These are phyloP conservation scores for Pyralis farinalis DNA, from an alignment of 2,888 invertebrate species.

Conservation along the genomic window DNA sequence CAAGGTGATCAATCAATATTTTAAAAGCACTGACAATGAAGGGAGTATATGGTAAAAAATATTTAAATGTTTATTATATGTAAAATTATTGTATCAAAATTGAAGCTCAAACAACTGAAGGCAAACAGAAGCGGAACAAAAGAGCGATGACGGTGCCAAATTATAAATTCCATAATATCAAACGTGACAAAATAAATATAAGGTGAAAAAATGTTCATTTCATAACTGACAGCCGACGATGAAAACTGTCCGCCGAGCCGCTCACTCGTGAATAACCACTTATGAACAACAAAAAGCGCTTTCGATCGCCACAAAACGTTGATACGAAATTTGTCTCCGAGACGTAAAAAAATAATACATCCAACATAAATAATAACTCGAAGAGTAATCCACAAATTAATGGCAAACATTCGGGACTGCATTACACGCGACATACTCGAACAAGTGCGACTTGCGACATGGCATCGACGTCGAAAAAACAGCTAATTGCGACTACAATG, in stretches of 20 bases:
- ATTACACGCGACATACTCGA: slow-evolving; percentile 66
- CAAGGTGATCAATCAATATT: too few relatives aligned
- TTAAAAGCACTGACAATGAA: too few relatives aligned
- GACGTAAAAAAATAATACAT: slow-evolving; percentile 23
- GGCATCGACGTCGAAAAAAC: slow-evolving; percentile 50
- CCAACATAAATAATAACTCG: slow-evolving; percentile 41
- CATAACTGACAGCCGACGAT: slow-evolving; percentile 46
- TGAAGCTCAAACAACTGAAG: too few relatives aligned
- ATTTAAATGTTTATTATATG: too few relatives aligned
- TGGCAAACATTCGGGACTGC: slow-evolving; percentile 62
- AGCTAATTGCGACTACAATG: slow-evolving; percentile 76
- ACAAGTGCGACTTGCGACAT: slow-evolving; percentile 63
- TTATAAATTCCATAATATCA: slow-evolving; percentile 15
- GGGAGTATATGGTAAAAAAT: too few relatives aligned
- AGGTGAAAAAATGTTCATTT: slow-evolving; percentile 30
- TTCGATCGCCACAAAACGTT: slow-evolving; percentile 43
- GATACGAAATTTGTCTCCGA: slow-evolving; percentile 31
- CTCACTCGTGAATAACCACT: slow-evolving; percentile 61
- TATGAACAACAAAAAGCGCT: slow-evolving; percentile 50
- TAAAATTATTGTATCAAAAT: too few relatives aligned
- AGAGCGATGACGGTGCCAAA: slow-evolving; percentile 15
- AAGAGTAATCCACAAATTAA: slow-evolving; percentile 61
- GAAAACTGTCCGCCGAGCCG: slow-evolving; percentile 59
- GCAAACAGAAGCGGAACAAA: background rate
- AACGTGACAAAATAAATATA: slow-evolving; percentile 23